Base-by-base conservation (phyloP, 92 coral and sea anemone genomes). In the Epizoanthus fatuus region DNA sequence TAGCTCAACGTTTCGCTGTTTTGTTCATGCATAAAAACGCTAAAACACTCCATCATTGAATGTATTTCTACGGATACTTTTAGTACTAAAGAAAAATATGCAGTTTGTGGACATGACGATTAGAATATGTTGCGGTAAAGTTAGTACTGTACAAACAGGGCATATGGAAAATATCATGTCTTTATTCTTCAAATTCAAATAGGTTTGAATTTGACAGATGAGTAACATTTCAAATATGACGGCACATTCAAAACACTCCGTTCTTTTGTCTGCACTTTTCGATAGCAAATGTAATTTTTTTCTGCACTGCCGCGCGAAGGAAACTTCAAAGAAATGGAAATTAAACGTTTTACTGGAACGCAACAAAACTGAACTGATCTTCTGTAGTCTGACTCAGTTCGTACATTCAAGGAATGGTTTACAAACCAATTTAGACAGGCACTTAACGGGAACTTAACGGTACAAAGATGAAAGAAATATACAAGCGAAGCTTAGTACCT, bases 151-250 rank as follows among this genome's bases (percentile, higher is more conserved):
- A 42, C 69, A 42, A 60, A 77, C 70, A 77, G 19, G 2, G 42
- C 57, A 60, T 57, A 60, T 77, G 68, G 53, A 13, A 60, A 77
- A 77, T 59, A 59, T 62, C 82, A 59, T 56, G n/a, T 77, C 63
- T 77, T 19, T 2, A 56, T 60, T 60, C 52, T 19, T 42, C 64
- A 17, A 62, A 62, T 19, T 59, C 82, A 77, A 60, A 77, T 19
- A 37, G 54, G 45, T 38, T 77, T 77, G 82, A 77, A 25, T 38
- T 77, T 77, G 82, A 77, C 82, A 77, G 57, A 19, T 77, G 57
- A 44, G 57, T 14, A 42, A 47, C 42, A 64, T 64, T 19, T 22
- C 22, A 77, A 77, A 77, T 10, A 77, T 62, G 82, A 55, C 71
- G 71, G 69, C 57, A n/a, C 82, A 11, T 6, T 38, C 38, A 62